Evolutionary conservation across 2,888 invertebrate genomes (phyloP).

Genomic region (Zhuqinia jingwanae): DNA sequence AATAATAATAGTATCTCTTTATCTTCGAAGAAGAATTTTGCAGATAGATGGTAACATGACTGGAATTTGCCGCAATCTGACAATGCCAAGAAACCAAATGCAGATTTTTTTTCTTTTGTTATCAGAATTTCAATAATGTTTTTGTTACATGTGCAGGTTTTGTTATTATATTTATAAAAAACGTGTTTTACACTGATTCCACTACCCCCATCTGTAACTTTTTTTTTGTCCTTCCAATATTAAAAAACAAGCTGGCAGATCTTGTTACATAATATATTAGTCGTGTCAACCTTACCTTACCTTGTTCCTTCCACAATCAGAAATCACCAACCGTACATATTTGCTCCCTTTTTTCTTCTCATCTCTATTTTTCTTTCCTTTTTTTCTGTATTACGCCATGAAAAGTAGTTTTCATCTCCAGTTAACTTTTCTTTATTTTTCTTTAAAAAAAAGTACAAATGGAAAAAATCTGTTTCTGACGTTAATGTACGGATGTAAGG

Average conservation of each 20-base stretch:
- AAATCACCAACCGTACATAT: neutral
- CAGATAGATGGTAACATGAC: too few species aligned
- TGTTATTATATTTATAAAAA: too few species aligned
- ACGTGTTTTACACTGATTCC: too few species aligned
- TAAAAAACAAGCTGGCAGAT: too few species aligned
- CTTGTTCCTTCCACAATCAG: neutral
- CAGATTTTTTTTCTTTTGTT: conserved; percentile 17
- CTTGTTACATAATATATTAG: too few species aligned
- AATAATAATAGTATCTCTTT: conserved; percentile 9
- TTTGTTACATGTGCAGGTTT: neutral
- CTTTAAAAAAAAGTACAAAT: conserved; percentile 3
- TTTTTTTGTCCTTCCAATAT: too few species aligned
- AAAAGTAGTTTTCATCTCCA: conserved; percentile 40
- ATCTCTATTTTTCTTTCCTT: neutral
- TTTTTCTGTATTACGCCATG: neutral
- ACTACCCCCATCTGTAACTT: too few species aligned
- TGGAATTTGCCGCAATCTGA: too few species aligned
- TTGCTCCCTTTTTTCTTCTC: neutral
- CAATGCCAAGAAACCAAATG: neutral
- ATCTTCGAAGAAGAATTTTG: too few species aligned
- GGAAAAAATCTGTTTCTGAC: conserved; percentile 44
- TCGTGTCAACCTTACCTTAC: conserved; percentile 32
- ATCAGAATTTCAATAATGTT: neutral
- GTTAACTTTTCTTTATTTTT: conserved; percentile 39
- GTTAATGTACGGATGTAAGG: conserved; percentile 33